phyloP scores from a whole-genome alignment of 2,888 invertebrate species.

The Petrolisthes manimaculis region DNA sequence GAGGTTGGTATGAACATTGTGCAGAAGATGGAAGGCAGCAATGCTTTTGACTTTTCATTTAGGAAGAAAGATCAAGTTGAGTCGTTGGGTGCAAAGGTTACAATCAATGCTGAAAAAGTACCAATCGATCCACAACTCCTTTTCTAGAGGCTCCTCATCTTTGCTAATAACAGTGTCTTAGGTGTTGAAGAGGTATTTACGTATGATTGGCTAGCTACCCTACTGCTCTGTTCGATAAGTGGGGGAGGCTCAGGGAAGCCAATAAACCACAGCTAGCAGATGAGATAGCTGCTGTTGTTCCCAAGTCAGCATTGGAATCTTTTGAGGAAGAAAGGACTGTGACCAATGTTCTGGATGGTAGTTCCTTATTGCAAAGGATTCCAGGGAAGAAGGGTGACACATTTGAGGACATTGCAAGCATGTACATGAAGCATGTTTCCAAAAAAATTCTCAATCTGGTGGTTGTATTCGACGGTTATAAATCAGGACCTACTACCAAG shows the following conservation, averaged over 20 bases:
- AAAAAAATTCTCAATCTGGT: background rate
- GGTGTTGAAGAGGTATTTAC: no score
- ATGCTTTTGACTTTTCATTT: background rate
- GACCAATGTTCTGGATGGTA: background rate
- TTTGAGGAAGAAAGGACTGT: no score
- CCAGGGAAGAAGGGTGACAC: background rate
- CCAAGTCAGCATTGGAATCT: no score
- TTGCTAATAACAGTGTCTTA: background rate
- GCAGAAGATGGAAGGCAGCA: background rate
- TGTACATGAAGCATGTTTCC: background rate
- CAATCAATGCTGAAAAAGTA: background rate
- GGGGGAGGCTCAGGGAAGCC: background rate
- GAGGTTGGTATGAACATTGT: background rate
- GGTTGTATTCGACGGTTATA: background rate
- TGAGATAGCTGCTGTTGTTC: background rate
- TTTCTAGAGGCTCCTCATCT: background rate
- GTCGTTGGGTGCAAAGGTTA: background rate
- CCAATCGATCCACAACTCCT: background rate
- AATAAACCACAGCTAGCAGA: background rate
- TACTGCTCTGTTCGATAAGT: background rate
- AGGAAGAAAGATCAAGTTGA: background rate
- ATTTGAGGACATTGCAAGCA: conserved; percentile 1
- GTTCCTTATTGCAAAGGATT: background rate
- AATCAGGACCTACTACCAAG: background rate
- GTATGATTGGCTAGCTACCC: no score